Conservation (phyloP, 2,888 invertebrate genomes). For the Andrena hattorfiana region DNA sequence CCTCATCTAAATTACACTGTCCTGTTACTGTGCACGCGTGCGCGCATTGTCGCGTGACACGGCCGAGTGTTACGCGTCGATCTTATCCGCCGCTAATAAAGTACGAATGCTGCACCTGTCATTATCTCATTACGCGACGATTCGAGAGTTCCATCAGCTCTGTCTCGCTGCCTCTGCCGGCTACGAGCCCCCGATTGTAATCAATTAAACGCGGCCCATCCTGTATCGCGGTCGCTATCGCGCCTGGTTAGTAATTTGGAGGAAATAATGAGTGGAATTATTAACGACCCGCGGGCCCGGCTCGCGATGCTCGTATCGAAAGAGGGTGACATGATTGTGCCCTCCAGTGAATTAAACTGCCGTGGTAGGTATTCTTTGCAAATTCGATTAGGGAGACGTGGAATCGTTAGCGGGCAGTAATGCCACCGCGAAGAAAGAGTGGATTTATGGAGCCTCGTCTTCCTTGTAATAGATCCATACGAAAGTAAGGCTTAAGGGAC, state of each 20-base stretch:
- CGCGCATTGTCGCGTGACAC: conserved; percentile 72
- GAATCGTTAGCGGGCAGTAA: background rate
- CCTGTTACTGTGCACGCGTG: conserved; percentile 28
- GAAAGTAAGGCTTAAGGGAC: background rate
- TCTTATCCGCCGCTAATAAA: conserved; percentile 75
- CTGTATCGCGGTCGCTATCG: conserved; percentile 38
- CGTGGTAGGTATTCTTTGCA: background rate
- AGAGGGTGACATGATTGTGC: background rate
- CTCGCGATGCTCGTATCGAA: background rate
- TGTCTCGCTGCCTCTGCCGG: conserved; percentile 28
- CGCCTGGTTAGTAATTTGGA: conserved; percentile 14
- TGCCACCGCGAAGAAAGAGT: background rate
- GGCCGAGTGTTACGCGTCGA: conserved; percentile 61
- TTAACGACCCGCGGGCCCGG: background rate
- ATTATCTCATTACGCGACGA: conserved; percentile 76
- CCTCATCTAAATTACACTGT: conserved; percentile 70
- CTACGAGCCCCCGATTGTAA: conserved; percentile 43
- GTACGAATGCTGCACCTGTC: conserved; percentile 76
- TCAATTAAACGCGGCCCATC: conserved; percentile 53
- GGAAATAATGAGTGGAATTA: conserved; percentile 27
- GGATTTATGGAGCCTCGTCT: background rate
- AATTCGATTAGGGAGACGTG: background rate
- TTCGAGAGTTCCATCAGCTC: conserved; percentile 31
- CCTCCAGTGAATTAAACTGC: background rate
- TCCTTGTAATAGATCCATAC: background rate